Evolutionary conservation across 2,113 vertebrate species (phyloP).

Genomic region (Egretta garzetta): DNA sequence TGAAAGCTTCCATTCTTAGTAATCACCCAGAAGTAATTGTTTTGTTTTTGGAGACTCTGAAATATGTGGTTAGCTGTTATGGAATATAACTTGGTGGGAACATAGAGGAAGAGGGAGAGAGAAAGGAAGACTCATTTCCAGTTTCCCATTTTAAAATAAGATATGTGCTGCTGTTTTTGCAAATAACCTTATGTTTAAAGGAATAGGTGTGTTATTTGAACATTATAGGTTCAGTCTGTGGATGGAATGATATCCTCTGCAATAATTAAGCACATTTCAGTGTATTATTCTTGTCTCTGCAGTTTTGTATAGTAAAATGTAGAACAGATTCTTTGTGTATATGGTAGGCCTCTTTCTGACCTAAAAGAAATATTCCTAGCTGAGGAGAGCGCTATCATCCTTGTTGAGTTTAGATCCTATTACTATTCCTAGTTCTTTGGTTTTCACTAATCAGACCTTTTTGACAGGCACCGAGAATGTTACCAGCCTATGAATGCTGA

Average conservation of each 20-base stretch:
- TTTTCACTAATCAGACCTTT: neutral
- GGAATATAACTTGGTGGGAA: neutral
- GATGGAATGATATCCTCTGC: neutral
- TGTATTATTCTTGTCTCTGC: neutral
- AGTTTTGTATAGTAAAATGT: neutral
- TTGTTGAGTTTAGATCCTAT: neutral
- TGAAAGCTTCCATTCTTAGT: neutral
- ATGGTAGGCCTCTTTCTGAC: neutral
- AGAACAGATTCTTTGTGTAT: neutral
- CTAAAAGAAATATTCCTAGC: neutral
- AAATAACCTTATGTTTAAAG: neutral
- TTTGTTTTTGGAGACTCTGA: neutral
- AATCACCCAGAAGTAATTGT: neutral
- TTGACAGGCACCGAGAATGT: neutral
- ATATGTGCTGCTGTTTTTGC: neutral
- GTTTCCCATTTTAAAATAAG: neutral
- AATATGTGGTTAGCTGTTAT: neutral
- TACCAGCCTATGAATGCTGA: neutral
- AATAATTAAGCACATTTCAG: neutral
- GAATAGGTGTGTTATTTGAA: neutral
- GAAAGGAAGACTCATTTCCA: neutral
- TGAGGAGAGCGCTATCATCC: fast-evolving
- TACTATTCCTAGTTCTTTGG: neutral
- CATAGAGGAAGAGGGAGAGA: neutral
- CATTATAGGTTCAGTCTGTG: neutral